These are phyloP conservation scores for Xiphophorus couchianus DNA, from an alignment of 2,113 vertebrate species.

Conservation along the genomic window DNA sequence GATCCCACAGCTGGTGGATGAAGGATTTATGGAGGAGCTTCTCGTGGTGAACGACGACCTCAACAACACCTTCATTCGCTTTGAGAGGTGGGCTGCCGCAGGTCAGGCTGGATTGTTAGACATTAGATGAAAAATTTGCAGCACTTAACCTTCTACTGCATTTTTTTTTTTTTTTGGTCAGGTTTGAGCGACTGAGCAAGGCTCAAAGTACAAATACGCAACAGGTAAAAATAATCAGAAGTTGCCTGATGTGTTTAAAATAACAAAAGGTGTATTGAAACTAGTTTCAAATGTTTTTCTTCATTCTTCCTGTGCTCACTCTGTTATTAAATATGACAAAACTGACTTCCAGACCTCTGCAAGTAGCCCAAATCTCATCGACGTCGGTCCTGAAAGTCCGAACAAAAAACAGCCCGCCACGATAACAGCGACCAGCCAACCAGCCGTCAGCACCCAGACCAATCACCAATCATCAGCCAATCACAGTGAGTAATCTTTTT, in stretches of 20 bases:
- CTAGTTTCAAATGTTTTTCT: background rate
- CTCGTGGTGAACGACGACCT: constrained; percentile 94
- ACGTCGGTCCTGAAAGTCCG: constrained; percentile 72
- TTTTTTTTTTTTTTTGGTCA: constrained; percentile 63
- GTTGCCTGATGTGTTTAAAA: background rate
- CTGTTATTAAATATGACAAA: background rate
- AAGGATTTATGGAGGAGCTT: constrained; percentile 90
- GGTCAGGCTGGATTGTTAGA: background rate
- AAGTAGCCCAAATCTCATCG: constrained; percentile 69
- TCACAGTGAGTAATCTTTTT: constrained; percentile 78
- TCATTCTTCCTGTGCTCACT: background rate
- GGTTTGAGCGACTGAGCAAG: constrained; percentile 90
- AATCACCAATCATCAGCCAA: constrained; percentile 76
- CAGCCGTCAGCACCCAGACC: constrained; percentile 54
- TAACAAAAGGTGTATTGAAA: background rate
- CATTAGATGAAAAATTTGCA: accelerated
- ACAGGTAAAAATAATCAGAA: constrained; percentile 57
- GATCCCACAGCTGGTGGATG: constrained; percentile 87
- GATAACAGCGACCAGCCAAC: constrained; percentile 63
- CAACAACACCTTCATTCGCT: constrained; percentile 93
- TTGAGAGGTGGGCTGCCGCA: constrained; percentile 81
- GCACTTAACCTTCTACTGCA: background rate
- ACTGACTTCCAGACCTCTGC: constrained; percentile 33
- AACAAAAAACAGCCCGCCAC: constrained; percentile 71
- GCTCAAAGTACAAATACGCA: constrained; percentile 72